Evolutionary conservation across 2,797 vertebrate genomes (phyloP), one percentile per base, ranked within the genome.

Genomic region (Alca torda): DNA sequence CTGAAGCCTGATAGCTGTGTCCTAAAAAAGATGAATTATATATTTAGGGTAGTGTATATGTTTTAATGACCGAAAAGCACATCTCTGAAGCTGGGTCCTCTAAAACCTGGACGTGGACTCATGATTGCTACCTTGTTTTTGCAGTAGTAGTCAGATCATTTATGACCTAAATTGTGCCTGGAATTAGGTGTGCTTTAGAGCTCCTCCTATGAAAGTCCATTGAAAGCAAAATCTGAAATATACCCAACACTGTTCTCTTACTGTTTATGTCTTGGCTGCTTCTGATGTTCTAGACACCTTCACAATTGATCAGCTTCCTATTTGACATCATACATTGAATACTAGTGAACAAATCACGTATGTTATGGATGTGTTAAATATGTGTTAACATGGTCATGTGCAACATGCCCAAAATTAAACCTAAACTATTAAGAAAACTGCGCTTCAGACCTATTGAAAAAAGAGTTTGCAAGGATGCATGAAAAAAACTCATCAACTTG

Each of bases 1-100:
- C 98, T 8, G 99, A 98, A 24, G 99, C 98, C 97, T 99, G 99
- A 90, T 99, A 99, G 17, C 97, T 97, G 35, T 99, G 97, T 60
- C 98, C 99, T 99, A 87, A 76, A 96, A 48, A 96, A 61, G 87
- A 83, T 16, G 14, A 96, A 95, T 84, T 23, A 63, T 16, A 3
- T n/a, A 37, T 67, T 93, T 50, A 79, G 4, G 11, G 23, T 41
- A 46, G 20, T 21, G 50, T 17, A 31, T 18, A 30, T 45, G 57
- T 64, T 73, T 50, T 53, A 82, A 61, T 28, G 51, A 83, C 37
- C 81, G 39, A 56, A 90, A 77, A 73, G 26, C 50, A 51, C 20
- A 51, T 16, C 30, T 84, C 59, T 64, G 57, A 37, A 90, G n/a
- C 10, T 26, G 37, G 3, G 11, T 30, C 82, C 54, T 70, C n/a